Conservation (phyloP, 2,113 vertebrate species). For the Helogale parvula region DNA sequence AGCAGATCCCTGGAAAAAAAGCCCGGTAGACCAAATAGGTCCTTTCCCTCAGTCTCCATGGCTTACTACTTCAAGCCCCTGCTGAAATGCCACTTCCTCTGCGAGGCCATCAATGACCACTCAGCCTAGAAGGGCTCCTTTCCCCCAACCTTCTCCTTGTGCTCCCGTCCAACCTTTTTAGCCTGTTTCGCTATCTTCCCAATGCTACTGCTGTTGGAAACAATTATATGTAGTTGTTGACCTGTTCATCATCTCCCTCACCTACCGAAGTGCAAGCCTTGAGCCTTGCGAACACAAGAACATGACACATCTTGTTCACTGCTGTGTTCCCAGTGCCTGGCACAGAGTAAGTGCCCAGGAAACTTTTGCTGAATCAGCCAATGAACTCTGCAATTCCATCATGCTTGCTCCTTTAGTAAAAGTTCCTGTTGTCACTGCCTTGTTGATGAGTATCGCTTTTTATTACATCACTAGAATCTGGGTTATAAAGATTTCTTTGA, state of each 20-base stretch:
- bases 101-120: not conserved
- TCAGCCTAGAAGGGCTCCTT: too few species aligned
- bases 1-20: not conserved
- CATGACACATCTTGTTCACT: not conserved
- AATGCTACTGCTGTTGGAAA: not conserved
- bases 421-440: not conserved
- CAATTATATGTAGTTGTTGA: too few species aligned
- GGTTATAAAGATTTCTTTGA: constrained; percentile 33
- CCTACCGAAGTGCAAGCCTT: fast-evolving
- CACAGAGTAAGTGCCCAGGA: not conserved
- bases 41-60: not conserved
- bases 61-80: not conserved
- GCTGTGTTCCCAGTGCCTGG: not conserved
- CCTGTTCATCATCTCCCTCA: not conserved
- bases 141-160: fast-evolving
- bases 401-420: not conserved
- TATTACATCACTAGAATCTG: not conserved
- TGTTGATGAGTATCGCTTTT: not conserved
- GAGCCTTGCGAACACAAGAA: too few species aligned
- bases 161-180: not conserved
- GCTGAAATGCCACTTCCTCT: not conserved
- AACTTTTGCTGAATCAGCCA: not conserved
- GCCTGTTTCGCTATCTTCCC: not conserved
- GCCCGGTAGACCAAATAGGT: not conserved
- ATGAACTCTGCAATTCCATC: not conserved